Percentiles rank a stretch among this genome's conserved stretches.
Conservation (phyloP, 2,797 vertebrate genomes). For the Melanotaenia nigrans region DNA sequence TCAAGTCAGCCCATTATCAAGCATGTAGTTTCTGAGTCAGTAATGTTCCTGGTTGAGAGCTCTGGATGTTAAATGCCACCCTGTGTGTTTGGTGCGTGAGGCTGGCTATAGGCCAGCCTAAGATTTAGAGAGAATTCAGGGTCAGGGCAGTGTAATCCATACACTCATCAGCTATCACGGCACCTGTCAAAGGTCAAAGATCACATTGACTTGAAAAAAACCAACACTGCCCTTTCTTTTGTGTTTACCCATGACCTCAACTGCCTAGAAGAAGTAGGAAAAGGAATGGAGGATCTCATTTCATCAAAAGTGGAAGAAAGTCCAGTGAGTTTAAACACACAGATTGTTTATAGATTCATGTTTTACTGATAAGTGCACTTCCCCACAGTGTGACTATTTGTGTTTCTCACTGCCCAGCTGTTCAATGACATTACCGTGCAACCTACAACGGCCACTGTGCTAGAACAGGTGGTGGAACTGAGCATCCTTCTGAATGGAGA, state of each 20-base stretch:
- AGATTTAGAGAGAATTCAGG: slow-evolving; percentile 10
- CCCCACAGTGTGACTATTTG: background rate
- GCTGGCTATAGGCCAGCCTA: slow-evolving; percentile 9
- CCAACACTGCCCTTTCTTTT: slow-evolving; percentile 9
- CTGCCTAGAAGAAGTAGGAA: slow-evolving; percentile 26
- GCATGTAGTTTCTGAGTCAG: slow-evolving; percentile 5
- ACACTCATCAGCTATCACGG: slow-evolving; percentile 9
- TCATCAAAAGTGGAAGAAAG: slow-evolving; percentile 57
- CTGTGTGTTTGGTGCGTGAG: slow-evolving; percentile 7
- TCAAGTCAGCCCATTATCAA: background rate
- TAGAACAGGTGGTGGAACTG: slow-evolving; percentile 89
- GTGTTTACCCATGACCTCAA: slow-evolving; percentile 30
- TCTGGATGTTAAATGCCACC: background rate
- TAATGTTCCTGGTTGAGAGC: background rate
- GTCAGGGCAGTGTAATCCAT: slow-evolving; percentile 37
- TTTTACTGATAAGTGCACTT: background rate
- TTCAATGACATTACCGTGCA: slow-evolving; percentile 88
- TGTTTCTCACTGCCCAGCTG: slow-evolving; percentile 74
- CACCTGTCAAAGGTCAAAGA: slow-evolving; percentile 25
- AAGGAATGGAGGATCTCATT: slow-evolving; percentile 27
- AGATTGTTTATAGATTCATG: background rate
- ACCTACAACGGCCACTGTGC: slow-evolving; percentile 56
- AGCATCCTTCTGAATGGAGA: slow-evolving; percentile 85
- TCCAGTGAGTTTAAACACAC: slow-evolving; percentile 35
- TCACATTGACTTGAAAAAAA: slow-evolving; percentile 43